Evolutionary conservation across 2,797 vertebrate genomes (phyloP).

Genomic region (Mormyrops boulengeri): DNA sequence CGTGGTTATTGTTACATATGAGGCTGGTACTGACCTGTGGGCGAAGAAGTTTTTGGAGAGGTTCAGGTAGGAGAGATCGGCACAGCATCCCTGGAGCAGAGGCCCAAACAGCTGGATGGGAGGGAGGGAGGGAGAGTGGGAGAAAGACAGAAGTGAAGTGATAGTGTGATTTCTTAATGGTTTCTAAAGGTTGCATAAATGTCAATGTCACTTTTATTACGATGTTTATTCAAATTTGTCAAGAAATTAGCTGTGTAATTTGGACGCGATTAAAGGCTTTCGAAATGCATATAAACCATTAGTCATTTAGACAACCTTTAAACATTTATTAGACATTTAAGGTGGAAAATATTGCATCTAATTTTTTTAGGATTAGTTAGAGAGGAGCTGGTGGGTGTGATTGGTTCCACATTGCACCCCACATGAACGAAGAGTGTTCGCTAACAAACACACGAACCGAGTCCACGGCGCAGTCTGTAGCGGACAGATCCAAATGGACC

Average conservation of each 20-base stretch:
- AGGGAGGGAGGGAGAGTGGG: background rate
- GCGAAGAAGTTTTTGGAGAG: constrained; percentile 64
- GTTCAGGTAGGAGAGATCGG: constrained; percentile 64
- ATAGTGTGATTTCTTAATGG: background rate
- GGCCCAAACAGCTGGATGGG: constrained; percentile 57
- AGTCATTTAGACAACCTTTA: background rate
- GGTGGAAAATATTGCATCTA: background rate
- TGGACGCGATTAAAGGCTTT: background rate
- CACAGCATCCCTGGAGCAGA: constrained; percentile 63
- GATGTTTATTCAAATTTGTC: background rate
- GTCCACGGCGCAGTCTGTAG: constrained; percentile 81
- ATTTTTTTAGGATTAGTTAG: background rate
- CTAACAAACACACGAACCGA: constrained; percentile 53
- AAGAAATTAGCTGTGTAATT: background rate
- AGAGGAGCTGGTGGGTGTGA: background rate
- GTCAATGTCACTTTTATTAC: background rate
- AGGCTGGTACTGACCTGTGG: constrained; percentile 55
- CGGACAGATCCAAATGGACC: constrained; percentile 79
- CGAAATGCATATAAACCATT: background rate
- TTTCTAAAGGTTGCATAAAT: background rate
- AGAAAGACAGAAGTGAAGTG: background rate
- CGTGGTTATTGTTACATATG: background rate
- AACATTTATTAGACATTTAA: background rate
- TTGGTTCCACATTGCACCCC: background rate
- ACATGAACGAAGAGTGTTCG: background rate